Conservation (phyloP, 2,888 invertebrate species). For the Ichneumoninae sp. region DNA sequence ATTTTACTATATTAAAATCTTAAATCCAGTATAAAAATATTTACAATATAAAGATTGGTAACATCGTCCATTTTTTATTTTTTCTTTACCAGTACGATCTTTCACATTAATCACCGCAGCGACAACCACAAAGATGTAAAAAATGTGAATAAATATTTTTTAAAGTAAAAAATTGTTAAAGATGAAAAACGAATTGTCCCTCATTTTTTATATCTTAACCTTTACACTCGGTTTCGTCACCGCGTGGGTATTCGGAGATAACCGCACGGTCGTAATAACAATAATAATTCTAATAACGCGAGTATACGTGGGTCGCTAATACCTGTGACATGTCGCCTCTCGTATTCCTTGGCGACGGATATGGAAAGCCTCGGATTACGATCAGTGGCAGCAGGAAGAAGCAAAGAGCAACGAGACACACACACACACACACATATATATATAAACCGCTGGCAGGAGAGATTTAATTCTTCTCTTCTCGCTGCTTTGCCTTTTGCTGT, state of each 20-base stretch:
- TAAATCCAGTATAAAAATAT: neutral
- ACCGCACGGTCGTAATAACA: slow-evolving; percentile 26
- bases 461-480: slow-evolving; percentile 43
- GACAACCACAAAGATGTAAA: neutral
- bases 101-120: neutral
- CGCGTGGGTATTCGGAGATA: slow-evolving; percentile 34
- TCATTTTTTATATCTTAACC: neutral
- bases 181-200: neutral
- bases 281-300: slow-evolving; percentile 43
- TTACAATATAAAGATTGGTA: neutral
- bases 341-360: slow-evolving; percentile 57
- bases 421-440: neutral
- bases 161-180: neutral
- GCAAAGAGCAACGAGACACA: slow-evolving; percentile 13
- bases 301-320: slow-evolving; percentile 56
- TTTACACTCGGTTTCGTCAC: slow-evolving; percentile 1
- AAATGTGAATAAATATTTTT: neutral
- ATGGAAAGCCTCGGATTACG: slow-evolving; percentile 69
- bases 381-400: slow-evolving; percentile 47
- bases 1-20: neutral
- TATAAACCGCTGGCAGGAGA: slow-evolving; percentile 4
- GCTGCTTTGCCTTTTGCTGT: slow-evolving; percentile 24
- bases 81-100: neutral
- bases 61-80: neutral
- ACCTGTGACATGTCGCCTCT: slow-evolving; percentile 45